phyloP scores from a whole-genome alignment of 1,140 invertebrate genomes.

The Bombus soroeensis region DNA sequence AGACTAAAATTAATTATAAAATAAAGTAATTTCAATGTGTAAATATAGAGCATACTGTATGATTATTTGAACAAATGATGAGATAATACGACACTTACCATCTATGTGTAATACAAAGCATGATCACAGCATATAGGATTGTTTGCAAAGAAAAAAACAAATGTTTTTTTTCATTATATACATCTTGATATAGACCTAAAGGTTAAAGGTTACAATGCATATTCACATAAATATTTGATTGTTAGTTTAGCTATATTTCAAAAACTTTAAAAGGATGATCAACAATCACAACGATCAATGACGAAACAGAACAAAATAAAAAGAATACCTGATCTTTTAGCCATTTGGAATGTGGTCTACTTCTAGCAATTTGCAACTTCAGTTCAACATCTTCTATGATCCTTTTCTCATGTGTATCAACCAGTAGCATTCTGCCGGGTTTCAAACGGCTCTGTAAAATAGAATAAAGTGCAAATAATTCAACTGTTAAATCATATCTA shows the following conservation, averaged over 20 bases:
- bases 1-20: background rate
- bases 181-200: no score
- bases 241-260: background rate
- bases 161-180: slow-evolving; percentile 12
- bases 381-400: slow-evolving; percentile 98
- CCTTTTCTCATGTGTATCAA: slow-evolving; percentile 95
- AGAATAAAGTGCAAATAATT: slow-evolving; percentile 76
- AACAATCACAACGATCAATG: background rate
- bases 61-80: background rate
- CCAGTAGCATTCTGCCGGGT: slow-evolving; percentile 98
- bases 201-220: background rate
- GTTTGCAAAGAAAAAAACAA: slow-evolving; percentile 74
- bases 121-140: slow-evolving; percentile 77
- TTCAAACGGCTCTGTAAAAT: slow-evolving; percentile 94
- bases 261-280: background rate
- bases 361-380: slow-evolving; percentile 93
- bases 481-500: slow-evolving; percentile 50
- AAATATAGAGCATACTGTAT: background rate
- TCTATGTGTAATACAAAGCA: slow-evolving; percentile 76
- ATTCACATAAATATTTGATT: background rate
- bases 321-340: slow-evolving; percentile 92
- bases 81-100: slow-evolving; percentile 76
- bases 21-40: background rate
- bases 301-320: slow-evolving; percentile 46
- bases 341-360: slow-evolving; percentile 95